Evolutionary conservation across 2,888 invertebrate genomes (phyloP), one percentile per base, ranked within the genome.

Genomic region (Pheosia tremula): DNA sequence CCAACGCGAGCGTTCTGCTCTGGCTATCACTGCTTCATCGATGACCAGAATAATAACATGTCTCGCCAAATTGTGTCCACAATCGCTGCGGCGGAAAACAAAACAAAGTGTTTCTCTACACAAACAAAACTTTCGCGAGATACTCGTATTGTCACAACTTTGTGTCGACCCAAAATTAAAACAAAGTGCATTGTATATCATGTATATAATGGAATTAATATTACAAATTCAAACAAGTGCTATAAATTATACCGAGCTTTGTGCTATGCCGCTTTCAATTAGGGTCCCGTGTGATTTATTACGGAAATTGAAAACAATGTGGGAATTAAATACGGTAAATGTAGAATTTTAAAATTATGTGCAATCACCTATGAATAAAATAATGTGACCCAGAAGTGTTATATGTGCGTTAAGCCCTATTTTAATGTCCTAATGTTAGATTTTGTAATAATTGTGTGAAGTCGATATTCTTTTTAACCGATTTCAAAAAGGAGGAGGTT

Each of bases 141-240:
- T 43, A 4, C 43, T 8, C 49, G n/a, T 24, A 50, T 24, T 50
- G 50, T 50, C 50, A 8, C 67, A 75, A 74, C 69, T 72, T 69
- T 49, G 38, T 66, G 70, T 65, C 70, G 66, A 64, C 56, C 52
- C 60, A 37, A 65, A 69, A 75, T 70, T 75, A 67, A 74, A 72
- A 75, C 69, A 69, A 66, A 73, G 62, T 5, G 55, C 56, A 52
- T 54, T 62, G 61, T 69, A 68, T 70, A 63, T 63, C 49, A 58
- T 60, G 56, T 68, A 67, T 63, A 67, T 55, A 59, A 59, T 58
- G 54, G 56, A 68, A 62, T 71, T 64, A 67, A 74, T 63, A 68
- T 64, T 66, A 49, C 65, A 64, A 67, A 68, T 69, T 63, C 62
- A 61, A 74, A 71, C 66, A 68, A 67, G 61, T 59, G 43, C 62